These are phyloP conservation scores for Tenthredo scrophulariae DNA, from an alignment of 2,888 invertebrate genomes.

Conservation along the genomic window DNA sequence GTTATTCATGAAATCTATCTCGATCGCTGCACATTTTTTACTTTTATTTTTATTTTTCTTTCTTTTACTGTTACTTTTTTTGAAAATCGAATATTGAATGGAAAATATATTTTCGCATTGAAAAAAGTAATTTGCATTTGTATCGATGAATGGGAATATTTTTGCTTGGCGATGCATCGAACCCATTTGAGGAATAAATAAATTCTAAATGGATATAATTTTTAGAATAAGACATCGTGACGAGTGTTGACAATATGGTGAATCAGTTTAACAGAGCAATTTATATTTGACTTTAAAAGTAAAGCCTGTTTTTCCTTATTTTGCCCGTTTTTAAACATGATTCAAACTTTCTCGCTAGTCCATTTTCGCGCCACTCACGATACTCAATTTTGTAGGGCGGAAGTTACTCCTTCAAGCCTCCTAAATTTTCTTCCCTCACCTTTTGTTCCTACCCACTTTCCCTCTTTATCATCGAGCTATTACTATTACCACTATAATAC, in stretches of 20 bases:
- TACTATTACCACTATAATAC: constrained; percentile 17
- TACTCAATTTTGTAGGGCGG: constrained; percentile 21
- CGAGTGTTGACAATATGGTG: neutral
- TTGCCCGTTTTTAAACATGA: constrained; percentile 16
- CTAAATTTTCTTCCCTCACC: constrained; percentile 18
- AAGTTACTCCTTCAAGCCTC: constrained; percentile 7
- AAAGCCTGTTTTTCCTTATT: constrained; percentile 21
- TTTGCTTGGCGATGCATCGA: neutral
- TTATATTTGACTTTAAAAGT: constrained; percentile 17
- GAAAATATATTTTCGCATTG: neutral
- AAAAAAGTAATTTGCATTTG: neutral
- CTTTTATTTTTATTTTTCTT: no score
- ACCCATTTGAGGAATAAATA: neutral
- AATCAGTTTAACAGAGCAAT: constrained; percentile 9
- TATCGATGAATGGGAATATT: neutral
- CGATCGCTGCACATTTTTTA: neutral
- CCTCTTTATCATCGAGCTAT: constrained; percentile 13
- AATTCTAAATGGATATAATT: neutral
- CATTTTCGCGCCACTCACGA: constrained; percentile 42
- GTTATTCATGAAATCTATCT: neutral
- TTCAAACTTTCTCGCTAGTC: constrained; percentile 33
- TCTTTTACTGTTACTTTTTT: no score
- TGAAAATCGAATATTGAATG: neutral
- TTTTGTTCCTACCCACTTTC: neutral
- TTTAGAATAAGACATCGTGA: neutral